A percentile compares a stretch with the other conserved stretches of the same genome.
Conservation (phyloP, 1,140 invertebrate species). For the Apis laboriosa region DNA sequence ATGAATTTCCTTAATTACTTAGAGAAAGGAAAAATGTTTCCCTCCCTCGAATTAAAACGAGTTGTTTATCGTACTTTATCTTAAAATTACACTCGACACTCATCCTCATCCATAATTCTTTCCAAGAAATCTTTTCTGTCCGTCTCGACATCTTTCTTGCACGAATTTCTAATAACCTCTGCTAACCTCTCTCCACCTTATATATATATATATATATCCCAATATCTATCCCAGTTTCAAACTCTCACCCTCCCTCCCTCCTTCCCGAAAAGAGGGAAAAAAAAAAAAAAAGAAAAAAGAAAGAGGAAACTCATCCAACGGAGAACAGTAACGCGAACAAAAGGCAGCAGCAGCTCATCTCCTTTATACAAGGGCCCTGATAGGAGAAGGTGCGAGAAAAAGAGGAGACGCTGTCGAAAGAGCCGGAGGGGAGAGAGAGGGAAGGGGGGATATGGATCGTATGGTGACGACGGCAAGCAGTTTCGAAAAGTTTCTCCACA, state of each 20-base stretch:
- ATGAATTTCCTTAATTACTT: conserved; percentile 34
- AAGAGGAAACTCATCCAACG: conserved; percentile 9
- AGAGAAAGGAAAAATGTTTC: too few species aligned
- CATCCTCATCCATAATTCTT: too few species aligned
- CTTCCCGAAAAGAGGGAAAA: too few species aligned
- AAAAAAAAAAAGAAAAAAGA: not conserved
- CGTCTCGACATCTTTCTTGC: too few species aligned
- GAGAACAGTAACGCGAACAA: conserved; percentile 25
- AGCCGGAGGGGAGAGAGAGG: too few species aligned
- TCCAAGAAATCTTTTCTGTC: too few species aligned
- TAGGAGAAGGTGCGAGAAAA: conserved; percentile 20
- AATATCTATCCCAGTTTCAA: not conserved
- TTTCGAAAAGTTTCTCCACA: conserved; percentile 49
- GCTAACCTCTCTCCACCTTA: too few species aligned
- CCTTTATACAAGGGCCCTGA: not conserved
- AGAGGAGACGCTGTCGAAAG: not conserved
- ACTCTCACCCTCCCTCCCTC: not conserved
- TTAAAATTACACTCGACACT: not conserved
- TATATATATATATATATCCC: too few species aligned
- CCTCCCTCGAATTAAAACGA: not conserved
- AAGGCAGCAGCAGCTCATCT: not conserved
- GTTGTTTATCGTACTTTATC: too few species aligned
- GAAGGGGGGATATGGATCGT: not conserved
- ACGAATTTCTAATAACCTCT: too few species aligned
- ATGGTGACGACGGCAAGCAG: conserved; percentile 7